Evolutionary conservation across 1,140 invertebrate genomes (phyloP).

Genomic region (Pseudobourletiella spinata): DNA sequence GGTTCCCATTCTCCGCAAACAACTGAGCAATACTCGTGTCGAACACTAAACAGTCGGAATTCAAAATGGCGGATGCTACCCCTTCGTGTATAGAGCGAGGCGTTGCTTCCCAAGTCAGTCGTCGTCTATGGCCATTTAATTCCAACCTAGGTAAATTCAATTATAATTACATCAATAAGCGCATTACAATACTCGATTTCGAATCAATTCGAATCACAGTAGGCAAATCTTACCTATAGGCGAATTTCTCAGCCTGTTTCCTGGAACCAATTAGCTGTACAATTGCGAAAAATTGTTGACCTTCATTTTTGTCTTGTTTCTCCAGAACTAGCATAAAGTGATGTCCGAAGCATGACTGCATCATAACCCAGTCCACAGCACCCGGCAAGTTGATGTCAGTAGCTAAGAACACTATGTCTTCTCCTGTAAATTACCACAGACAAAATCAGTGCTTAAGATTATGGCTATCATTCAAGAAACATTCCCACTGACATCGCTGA

Average conservation of each 20-base stretch:
- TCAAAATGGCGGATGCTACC: constrained; percentile 94
- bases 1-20: constrained; percentile 98
- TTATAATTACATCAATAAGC: not conserved
- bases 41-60: constrained; percentile 97
- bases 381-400: constrained; percentile 99
- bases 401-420: constrained; percentile 98
- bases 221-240: constrained; percentile 91
- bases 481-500: no score
- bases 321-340: constrained; percentile 99
- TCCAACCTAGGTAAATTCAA: constrained; percentile 59
- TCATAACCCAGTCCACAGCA: constrained; percentile 99
- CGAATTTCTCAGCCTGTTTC: constrained; percentile 98
- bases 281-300: constrained; percentile 98
- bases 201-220: no score
- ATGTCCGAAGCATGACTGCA: constrained; percentile 98
- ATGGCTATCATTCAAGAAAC: not conserved
- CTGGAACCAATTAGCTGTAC: constrained; percentile 97
- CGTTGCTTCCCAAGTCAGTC: constrained; percentile 98
- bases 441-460: no score
- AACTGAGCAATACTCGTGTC: constrained; percentile 96
- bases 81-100: constrained; percentile 95
- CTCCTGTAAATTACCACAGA: constrained; percentile 50
- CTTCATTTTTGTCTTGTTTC: constrained; percentile 97
- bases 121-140: constrained; percentile 83
- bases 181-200: no score